Base-by-base conservation (phyloP, 1,140 invertebrate genomes). In the Sminthurides bifidus region DNA sequence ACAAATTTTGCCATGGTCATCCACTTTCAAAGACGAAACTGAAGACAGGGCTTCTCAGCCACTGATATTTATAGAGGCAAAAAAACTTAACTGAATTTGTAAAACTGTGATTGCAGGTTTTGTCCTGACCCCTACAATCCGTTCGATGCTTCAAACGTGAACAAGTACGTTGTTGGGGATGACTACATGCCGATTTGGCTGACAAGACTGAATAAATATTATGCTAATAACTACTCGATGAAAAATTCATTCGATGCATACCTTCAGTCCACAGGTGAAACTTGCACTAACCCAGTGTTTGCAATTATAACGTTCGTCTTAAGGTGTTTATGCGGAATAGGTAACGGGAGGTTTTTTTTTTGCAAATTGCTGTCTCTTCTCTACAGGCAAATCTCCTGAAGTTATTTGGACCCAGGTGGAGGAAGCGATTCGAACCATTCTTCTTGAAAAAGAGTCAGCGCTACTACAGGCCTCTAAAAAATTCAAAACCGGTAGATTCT, bases 171-270 rank as follows among this genome's bases (percentile, higher is more conserved):
- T 0, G 83, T 98, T 0, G 89, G 87, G 0, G 92, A 96, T 71
- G 84, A 94, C 69, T 98, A 98, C 67, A 73, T 91, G 41, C 92
- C 93, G 2, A 83, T 87, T 15, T 98, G 93, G 93, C 82, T 94
- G 3, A 86, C 89, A 0, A 87, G 86, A 0, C 72, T 97, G 17
- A 76, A 79, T 43, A 79, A 81, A 59, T 83, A 83, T 58, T 93
- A 88, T 70, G 78, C 19, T 30, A 33, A 87, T 40, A 84, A 85
- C 6, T 86, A 84, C 61, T 81, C 83, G 15, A 93, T 92, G 84
- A 88, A 85, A 67, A 81, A 85, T 41, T 79, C 87, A 1, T 85
- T 97, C 51, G 85, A 93, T 68, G 80, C 83, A 0, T 65, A 49
- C 29, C 38, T 35, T 3, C 2, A 27, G 2, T 38, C 21, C 2